phyloP scores from a whole-genome alignment of 2,888 invertebrate genomes.

The Drosophila nr. perissopoda region DNA sequence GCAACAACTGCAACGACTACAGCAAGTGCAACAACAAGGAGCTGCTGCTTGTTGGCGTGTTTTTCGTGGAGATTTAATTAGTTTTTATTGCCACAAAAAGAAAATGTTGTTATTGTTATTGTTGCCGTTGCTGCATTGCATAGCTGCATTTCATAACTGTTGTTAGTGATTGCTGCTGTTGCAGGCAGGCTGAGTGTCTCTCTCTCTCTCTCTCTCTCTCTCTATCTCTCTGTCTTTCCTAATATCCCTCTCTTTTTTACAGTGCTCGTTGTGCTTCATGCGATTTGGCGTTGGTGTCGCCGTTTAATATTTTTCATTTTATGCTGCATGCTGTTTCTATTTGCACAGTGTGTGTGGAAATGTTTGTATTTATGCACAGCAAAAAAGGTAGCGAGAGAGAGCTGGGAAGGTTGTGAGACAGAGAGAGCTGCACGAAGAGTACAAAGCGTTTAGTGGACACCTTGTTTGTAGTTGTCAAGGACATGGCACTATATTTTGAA shows the following conservation, averaged over 20 bases:
- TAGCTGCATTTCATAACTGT: slow-evolving; percentile 52
- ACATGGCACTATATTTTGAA: not conserved
- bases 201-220: not conserved
- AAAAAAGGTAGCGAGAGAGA: not conserved
- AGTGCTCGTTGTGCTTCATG: slow-evolving; percentile 9
- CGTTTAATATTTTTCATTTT: slow-evolving; percentile 61
- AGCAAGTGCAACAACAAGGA: slow-evolving; percentile 32
- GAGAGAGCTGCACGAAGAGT: not conserved
- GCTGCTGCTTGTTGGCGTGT: slow-evolving; percentile 46
- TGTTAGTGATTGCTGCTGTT: slow-evolving; percentile 8
- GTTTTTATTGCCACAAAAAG: slow-evolving; percentile 68
- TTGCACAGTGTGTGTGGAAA: not conserved
- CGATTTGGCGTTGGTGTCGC: slow-evolving; percentile 38
- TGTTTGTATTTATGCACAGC: not conserved
- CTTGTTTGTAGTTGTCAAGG: slow-evolving; percentile 2
- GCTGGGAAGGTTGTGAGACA: not conserved
- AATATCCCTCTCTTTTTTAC: not conserved
- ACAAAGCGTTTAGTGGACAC: not conserved
- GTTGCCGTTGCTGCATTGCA: slow-evolving; percentile 36
- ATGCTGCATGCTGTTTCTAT: slow-evolving; percentile 45
- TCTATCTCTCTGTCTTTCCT: not conserved
- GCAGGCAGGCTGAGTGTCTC: not conserved
- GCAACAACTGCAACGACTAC: slow-evolving; percentile 1
- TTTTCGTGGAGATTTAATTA: slow-evolving; percentile 73
- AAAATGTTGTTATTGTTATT: slow-evolving; percentile 37